These are phyloP conservation scores for Centropus bengalensis DNA, from an alignment of 2,113 vertebrate species.

Conservation along the genomic window DNA sequence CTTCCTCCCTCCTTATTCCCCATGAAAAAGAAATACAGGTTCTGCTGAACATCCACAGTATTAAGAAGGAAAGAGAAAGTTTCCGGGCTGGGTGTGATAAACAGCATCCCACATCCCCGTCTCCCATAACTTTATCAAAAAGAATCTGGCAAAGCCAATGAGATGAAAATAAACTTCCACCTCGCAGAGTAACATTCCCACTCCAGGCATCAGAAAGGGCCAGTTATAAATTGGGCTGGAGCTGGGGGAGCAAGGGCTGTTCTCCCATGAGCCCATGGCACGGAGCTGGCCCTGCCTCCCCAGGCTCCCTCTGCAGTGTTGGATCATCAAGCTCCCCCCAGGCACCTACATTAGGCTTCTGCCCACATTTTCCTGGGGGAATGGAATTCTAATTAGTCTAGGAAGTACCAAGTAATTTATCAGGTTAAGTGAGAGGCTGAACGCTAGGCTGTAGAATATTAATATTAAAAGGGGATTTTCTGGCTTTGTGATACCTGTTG, in stretches of 20 bases:
- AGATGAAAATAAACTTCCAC: not conserved
- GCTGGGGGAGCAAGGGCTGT: not conserved
- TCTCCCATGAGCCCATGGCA: accelerated
- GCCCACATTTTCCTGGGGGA: not conserved
- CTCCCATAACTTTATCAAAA: not conserved
- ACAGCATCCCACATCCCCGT: not conserved
- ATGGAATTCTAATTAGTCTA: not conserved
- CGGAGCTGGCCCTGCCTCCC: not conserved
- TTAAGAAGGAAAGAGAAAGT: not conserved
- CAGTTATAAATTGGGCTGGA: not conserved
- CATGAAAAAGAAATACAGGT: not conserved
- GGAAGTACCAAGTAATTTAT: not conserved
- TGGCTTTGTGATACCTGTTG: not conserved
- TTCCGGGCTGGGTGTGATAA: not conserved
- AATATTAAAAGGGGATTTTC: not conserved
- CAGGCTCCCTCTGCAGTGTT: accelerated
- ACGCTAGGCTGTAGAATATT: not conserved
- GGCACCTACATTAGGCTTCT: not conserved
- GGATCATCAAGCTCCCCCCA: not conserved
- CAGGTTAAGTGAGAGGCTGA: not conserved
- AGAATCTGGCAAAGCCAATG: not conserved
- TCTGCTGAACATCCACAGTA: not conserved
- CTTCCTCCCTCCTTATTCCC: not conserved
- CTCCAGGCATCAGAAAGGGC: not conserved
- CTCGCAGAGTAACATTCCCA: accelerated